phyloP scores from a whole-genome alignment of 2,113 vertebrate species.

The Sapajus apella region DNA sequence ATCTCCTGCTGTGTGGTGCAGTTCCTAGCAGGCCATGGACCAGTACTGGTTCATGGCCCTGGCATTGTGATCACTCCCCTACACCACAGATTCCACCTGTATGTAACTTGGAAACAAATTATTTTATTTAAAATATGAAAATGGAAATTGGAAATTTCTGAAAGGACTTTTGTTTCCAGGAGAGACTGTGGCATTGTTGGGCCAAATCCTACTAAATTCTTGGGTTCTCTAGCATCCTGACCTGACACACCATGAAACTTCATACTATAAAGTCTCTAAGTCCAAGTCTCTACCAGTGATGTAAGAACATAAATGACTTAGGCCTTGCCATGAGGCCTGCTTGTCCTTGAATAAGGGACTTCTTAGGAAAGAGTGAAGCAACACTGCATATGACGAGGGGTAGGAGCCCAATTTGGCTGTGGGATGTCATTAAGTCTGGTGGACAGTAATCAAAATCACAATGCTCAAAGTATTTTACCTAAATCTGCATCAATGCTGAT shows the following conservation, averaged over 20 bases:
- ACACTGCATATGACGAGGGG: neutral
- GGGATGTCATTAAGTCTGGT: neutral
- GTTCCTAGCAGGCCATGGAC: no score
- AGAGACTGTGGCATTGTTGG: neutral
- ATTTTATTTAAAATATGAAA: slow-evolving; percentile 8
- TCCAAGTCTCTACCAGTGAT: neutral
- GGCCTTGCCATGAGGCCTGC: neutral
- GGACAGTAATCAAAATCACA: slow-evolving; percentile 20
- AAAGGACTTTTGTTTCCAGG: neutral
- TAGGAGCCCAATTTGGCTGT: neutral
- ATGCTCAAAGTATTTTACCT: slow-evolving; percentile 24
- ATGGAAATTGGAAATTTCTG: slow-evolving; percentile 16
- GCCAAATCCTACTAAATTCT: neutral
- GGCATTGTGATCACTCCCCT: no score
- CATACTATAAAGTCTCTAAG: neutral
- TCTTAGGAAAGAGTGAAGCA: neutral
- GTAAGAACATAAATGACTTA: neutral
- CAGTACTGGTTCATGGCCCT: no score
- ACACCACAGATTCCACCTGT: neutral
- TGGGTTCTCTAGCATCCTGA: slow-evolving; percentile 4
- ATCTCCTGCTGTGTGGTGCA: no score
- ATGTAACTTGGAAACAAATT: neutral
- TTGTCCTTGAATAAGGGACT: neutral
- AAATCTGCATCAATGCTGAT: neutral
- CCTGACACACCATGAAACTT: neutral